These are phyloP conservation scores for Sarcophaga peregrina DNA, from an alignment of 1,140 invertebrate genomes.

Conservation along the genomic window DNA sequence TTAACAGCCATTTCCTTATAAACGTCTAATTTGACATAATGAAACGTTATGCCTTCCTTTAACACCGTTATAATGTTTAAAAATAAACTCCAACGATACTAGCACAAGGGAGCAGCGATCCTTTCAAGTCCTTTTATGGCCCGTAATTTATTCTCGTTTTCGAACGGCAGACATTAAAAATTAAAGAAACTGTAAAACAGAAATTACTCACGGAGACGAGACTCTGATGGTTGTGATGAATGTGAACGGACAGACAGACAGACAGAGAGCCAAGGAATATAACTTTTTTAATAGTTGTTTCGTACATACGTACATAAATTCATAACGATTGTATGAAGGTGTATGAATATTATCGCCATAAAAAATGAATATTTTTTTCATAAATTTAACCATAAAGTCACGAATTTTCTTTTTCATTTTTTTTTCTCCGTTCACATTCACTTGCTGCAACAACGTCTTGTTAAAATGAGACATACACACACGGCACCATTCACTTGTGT, in stretches of 20 bases:
- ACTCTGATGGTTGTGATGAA: no score
- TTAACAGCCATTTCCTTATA: not conserved
- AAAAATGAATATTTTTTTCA: not conserved
- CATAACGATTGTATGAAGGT: no score
- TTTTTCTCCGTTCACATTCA: no score
- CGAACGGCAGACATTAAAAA: not conserved
- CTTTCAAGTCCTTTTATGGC: not conserved
- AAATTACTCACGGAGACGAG: not conserved
- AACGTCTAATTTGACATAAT: not conserved
- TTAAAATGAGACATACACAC: not conserved
- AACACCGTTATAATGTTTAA: conserved; percentile 1
- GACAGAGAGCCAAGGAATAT: not conserved
- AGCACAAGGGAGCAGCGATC: not conserved
- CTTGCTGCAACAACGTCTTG: not conserved
- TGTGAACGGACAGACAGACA: not conserved
- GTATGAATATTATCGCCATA: not conserved
- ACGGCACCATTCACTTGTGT: no score
- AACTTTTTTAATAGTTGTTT: no score
- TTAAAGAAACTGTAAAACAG: not conserved
- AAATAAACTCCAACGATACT: not conserved
- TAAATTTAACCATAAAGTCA: conserved; percentile 15
- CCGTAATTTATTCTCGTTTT: not conserved
- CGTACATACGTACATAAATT: no score
- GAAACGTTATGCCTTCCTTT: not conserved
- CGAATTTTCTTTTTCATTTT: not conserved